phyloP scores from a whole-genome alignment of 2,888 invertebrate genomes.

The Apantesis nais region DNA sequence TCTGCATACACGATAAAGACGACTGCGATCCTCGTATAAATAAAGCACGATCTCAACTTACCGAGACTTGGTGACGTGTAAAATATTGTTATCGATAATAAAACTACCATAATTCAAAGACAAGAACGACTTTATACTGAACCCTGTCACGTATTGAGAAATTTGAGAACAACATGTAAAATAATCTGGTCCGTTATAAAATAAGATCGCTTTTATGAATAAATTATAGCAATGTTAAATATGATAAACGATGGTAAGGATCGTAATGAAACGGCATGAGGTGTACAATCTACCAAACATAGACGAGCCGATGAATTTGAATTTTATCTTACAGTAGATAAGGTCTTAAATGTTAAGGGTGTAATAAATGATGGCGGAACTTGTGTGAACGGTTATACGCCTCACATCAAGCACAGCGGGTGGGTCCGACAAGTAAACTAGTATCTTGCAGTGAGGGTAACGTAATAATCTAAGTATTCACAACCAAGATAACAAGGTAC shows the following conservation, averaged over 20 bases:
- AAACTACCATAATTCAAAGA: slow-evolving; percentile 72
- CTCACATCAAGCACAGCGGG: slow-evolving; percentile 83
- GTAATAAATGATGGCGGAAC: slow-evolving; percentile 58
- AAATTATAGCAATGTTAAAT: slow-evolving; percentile 84
- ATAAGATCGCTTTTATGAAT: slow-evolving; percentile 78
- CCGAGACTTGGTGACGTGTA: slow-evolving; percentile 77
- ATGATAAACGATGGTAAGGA: slow-evolving; percentile 82
- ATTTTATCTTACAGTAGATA: slow-evolving; percentile 49
- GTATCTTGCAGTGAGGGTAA: slow-evolving; percentile 77
- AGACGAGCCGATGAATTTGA: slow-evolving; percentile 46
- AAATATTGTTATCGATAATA: slow-evolving; percentile 81
- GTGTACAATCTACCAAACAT: slow-evolving; percentile 64
- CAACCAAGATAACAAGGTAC: slow-evolving; percentile 71
- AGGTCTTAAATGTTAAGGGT: slow-evolving; percentile 54
- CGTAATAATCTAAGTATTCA: slow-evolving; percentile 78
- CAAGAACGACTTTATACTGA: slow-evolving; percentile 68
- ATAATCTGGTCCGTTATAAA: slow-evolving; percentile 75
- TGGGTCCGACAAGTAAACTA: slow-evolving; percentile 79
- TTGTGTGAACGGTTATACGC: slow-evolving; percentile 69
- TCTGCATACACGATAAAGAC: slow-evolving; percentile 61
- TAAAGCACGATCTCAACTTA: slow-evolving; percentile 69
- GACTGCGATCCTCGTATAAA: slow-evolving; percentile 67
- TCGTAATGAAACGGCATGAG: slow-evolving; percentile 80
- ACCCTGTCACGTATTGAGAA: slow-evolving; percentile 80
- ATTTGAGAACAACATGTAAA: slow-evolving; percentile 80